Percentiles rank a stretch among this genome's conserved stretches.
These are phyloP conservation scores for Stichodactyla helianthus DNA, from an alignment of 64 coral and sea anemone genomes.

Conservation along the genomic window DNA sequence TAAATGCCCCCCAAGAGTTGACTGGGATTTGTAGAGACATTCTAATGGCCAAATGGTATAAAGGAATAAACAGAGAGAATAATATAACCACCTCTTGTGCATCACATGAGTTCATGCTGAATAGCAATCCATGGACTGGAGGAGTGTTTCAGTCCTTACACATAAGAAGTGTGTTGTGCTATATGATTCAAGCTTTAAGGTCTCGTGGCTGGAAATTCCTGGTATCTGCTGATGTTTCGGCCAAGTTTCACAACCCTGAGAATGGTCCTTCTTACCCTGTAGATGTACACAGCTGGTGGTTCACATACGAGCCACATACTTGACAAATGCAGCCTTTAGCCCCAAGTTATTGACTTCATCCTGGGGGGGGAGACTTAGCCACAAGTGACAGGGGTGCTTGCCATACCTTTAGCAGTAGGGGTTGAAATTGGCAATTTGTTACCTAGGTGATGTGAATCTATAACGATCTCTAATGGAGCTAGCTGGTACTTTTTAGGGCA, in stretches of 20 bases:
- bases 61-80: slow-evolving; percentile 25
- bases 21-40: slow-evolving; percentile 37
- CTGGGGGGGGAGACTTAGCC: background rate
- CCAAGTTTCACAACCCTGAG: slow-evolving; percentile 65
- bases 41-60: slow-evolving; percentile 9
- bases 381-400: too few species aligned
- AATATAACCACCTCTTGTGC: background rate
- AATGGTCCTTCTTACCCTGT: slow-evolving; percentile 62
- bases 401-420: too few species aligned
- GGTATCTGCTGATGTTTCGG: slow-evolving; percentile 65
- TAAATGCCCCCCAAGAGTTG: slow-evolving; percentile 73
- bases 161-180: slow-evolving; percentile 63
- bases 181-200: slow-evolving; percentile 60
- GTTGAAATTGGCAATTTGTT: too few species aligned
- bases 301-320: slow-evolving; percentile 44
- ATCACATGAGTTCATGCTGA: slow-evolving; percentile 48
- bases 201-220: slow-evolving; percentile 46
- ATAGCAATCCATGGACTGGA: slow-evolving; percentile 71
- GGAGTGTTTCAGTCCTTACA: slow-evolving; percentile 14
- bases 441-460: too few species aligned
- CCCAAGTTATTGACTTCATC: background rate
- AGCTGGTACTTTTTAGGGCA: too few species aligned
- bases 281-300: slow-evolving; percentile 89
- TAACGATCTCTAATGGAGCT: too few species aligned
- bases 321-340: background rate